phyloP scores from a whole-genome alignment of 2,113 vertebrate species.

The Carlito syrichta region DNA sequence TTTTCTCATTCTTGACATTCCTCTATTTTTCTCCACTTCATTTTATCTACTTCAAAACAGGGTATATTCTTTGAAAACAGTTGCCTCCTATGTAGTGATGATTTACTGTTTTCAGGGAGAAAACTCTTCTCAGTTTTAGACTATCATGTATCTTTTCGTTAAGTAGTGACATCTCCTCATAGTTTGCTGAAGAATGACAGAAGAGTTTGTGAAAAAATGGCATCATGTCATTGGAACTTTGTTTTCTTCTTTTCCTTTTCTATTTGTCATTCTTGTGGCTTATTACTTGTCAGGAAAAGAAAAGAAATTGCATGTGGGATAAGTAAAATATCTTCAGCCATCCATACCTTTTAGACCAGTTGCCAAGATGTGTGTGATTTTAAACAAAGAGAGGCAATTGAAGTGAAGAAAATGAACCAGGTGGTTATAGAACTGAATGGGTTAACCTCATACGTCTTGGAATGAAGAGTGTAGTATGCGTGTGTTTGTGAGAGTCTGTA shows the following conservation, averaged over 20 bases:
- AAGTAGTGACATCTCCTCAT: background rate
- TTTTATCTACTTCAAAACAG: background rate
- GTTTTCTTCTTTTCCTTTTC: background rate
- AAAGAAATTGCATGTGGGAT: background rate
- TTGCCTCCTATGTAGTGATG: background rate
- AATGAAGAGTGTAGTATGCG: background rate
- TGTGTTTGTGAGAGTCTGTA: background rate
- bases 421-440: background rate
- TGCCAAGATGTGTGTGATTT: background rate
- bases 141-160: background rate
- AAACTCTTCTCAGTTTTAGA: background rate
- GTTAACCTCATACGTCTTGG: background rate
- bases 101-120: background rate
- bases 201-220: background rate
- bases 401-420: background rate
- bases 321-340: background rate
- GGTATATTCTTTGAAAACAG: background rate
- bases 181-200: background rate
- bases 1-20: background rate
- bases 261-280: background rate
- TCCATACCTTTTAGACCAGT: background rate
- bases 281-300: background rate
- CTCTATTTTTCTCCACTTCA: background rate
- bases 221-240: background rate
- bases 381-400: background rate